Evolutionary conservation across 2,888 invertebrate genomes (phyloP).

Genomic region (Tetragnatha montana): DNA sequence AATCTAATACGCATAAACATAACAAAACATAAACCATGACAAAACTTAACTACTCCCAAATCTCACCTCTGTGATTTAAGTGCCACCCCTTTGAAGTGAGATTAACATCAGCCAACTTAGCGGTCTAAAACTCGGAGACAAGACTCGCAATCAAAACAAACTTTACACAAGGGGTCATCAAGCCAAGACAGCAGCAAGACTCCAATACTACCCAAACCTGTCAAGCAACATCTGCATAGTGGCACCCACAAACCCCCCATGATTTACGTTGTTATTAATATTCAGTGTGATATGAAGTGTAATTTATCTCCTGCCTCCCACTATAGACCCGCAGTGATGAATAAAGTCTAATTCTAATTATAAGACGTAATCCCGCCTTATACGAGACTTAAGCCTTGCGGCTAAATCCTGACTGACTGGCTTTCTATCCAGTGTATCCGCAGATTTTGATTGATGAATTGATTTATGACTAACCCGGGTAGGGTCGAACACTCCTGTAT

Average conservation of each 20-base stretch:
- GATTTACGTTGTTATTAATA: slow-evolving; percentile 44
- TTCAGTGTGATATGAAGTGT: slow-evolving; percentile 16
- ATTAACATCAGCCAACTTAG: too few species aligned
- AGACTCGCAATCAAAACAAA: too few species aligned
- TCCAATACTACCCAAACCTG: too few species aligned
- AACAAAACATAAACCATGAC: too few species aligned
- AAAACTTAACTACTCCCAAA: too few species aligned
- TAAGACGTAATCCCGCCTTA: slow-evolving; percentile 55
- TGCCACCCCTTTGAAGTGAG: too few species aligned
- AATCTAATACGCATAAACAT: too few species aligned
- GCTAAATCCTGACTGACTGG: slow-evolving; percentile 45
- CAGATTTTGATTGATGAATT: slow-evolving; percentile 60
- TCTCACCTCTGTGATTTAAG: too few species aligned
- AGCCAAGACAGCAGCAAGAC: too few species aligned
- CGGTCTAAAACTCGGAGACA: too few species aligned
- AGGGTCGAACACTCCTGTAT: slow-evolving; percentile 61
- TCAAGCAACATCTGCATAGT: background rate
- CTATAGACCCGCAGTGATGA: slow-evolving; percentile 37
- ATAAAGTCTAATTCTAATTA: slow-evolving; percentile 62
- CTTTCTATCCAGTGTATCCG: slow-evolving; percentile 43
- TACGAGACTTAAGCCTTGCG: slow-evolving; percentile 40
- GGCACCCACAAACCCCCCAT: slow-evolving; percentile 14
- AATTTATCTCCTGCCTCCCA: slow-evolving; percentile 31
- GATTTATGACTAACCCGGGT: slow-evolving; percentile 60
- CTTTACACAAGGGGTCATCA: too few species aligned